A percentile compares a stretch with the other conserved stretches of the same genome.
Conservation (phyloP, 2,797 vertebrate genomes). For the Enoplosus armatus region DNA sequence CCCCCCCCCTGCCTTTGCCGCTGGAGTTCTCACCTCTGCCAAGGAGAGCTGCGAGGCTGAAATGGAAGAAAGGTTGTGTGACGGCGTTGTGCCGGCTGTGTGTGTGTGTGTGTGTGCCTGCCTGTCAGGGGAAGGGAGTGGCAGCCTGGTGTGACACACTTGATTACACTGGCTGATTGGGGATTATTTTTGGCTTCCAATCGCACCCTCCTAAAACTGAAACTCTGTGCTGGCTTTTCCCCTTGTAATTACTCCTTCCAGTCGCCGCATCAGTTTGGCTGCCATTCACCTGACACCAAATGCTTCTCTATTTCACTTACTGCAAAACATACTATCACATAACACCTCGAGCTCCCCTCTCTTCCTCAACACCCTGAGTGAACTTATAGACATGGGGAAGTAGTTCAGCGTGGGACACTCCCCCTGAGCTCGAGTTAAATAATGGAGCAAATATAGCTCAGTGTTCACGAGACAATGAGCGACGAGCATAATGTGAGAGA, state of each 20-base stretch:
- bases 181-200: slow-evolving; percentile 66
- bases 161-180: slow-evolving; percentile 72
- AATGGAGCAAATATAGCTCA: slow-evolving; percentile 50
- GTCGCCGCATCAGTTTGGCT: slow-evolving; percentile 1
- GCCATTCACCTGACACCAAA: slow-evolving; percentile 27
- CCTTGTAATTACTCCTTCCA: slow-evolving; percentile 47
- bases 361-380: slow-evolving; percentile 24
- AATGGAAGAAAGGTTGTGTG: slow-evolving; percentile 54
- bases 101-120: slow-evolving; percentile 61
- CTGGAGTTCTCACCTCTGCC: slow-evolving; percentile 66
- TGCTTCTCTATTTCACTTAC: slow-evolving; percentile 21
- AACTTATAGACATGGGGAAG: slow-evolving; percentile 35
- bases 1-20: slow-evolving; percentile 53
- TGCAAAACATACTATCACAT: slow-evolving; percentile 26
- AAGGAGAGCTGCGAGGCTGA: slow-evolving; percentile 63
- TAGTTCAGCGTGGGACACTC: slow-evolving; percentile 1
- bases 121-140: slow-evolving; percentile 75
- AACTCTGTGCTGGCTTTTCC: slow-evolving; percentile 32
- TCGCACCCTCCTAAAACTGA: slow-evolving; percentile 44
- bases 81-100: slow-evolving; percentile 43
- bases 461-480: slow-evolving; percentile 3
- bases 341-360: not conserved
- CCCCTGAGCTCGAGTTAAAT: slow-evolving; percentile 30
- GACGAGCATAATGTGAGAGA: not conserved
- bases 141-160: slow-evolving; percentile 72